Conservation (phyloP, 1,140 invertebrate species). For the Drosophila baimaii region DNA sequence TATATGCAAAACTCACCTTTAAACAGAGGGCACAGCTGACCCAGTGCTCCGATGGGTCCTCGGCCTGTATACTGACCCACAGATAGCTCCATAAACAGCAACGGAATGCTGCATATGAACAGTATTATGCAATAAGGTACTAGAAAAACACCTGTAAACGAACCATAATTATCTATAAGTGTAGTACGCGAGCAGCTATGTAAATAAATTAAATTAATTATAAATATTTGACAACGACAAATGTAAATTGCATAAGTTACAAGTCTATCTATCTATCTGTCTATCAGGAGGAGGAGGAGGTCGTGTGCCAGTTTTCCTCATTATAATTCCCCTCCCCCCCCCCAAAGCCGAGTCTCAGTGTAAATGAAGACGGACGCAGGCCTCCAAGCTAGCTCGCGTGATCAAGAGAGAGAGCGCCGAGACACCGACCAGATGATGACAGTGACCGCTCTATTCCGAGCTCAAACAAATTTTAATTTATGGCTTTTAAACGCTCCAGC, state of each 20-base stretch:
- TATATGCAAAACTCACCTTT: conserved; percentile 88
- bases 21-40: conserved; percentile 92
- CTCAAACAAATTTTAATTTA: conserved; percentile 82
- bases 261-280: not conserved
- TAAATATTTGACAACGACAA: conserved; percentile 76
- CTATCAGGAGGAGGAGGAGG: conserved; percentile 19
- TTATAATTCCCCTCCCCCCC: conserved; percentile 42
- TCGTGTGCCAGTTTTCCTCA: conserved; percentile 49
- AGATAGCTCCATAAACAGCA: conserved; percentile 94
- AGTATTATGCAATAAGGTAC: conserved; percentile 93
- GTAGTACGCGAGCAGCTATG: conserved; percentile 55
- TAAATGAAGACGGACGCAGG: conserved; percentile 77
- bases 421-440: conserved; percentile 58
- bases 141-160: conserved; percentile 90
- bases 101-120: conserved; percentile 91
- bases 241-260: conserved; percentile 58
- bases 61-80: conserved; percentile 92
- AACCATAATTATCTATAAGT: conserved; percentile 25
- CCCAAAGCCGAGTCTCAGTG: conserved; percentile 21
- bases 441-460: conserved; percentile 76
- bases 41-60: conserved; percentile 92
- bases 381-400: conserved; percentile 66
- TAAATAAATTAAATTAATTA: conserved; percentile 79
- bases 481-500: conserved; percentile 68
- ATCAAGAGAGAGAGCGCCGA: conserved; percentile 22